phyloP scores from a whole-genome alignment of 2,113 vertebrate species.

The cattle (Bos taurus) region DNA sequence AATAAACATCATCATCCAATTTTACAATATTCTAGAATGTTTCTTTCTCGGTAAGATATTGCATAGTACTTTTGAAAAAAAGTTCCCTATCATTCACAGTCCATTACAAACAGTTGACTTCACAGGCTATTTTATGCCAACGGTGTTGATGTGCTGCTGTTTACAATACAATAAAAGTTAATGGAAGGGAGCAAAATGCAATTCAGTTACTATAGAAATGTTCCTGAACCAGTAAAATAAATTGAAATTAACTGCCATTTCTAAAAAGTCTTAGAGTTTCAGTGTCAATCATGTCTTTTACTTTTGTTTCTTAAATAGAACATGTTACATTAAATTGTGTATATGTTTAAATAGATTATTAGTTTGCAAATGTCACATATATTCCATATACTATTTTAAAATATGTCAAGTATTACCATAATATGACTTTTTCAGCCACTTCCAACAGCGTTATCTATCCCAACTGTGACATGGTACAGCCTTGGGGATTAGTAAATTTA shows the following conservation, averaged over 20 bases:
- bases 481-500: not conserved
- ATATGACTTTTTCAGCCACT: not conserved
- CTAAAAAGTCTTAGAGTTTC: constrained; percentile 37
- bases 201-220: constrained; percentile 38
- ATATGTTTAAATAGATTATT: not conserved
- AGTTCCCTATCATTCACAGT: not conserved
- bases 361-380: not conserved
- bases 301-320: not conserved
- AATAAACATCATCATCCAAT: not conserved
- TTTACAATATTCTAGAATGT: not conserved
- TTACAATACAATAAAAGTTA: constrained; percentile 67
- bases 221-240: constrained; percentile 53
- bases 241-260: constrained; percentile 63
- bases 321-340: not conserved
- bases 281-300: constrained; percentile 14
- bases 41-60: not conserved
- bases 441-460: not conserved
- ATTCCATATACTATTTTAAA: not conserved
- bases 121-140: constrained; percentile 45
- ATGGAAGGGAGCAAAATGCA: constrained; percentile 65
- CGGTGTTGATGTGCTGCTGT: constrained; percentile 44
- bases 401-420: not conserved
- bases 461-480: not conserved
- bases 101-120: constrained; percentile 44
- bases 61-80: not conserved